Conservation (phyloP, 1,140 invertebrate species). For the Ooceraea biroi region DNA sequence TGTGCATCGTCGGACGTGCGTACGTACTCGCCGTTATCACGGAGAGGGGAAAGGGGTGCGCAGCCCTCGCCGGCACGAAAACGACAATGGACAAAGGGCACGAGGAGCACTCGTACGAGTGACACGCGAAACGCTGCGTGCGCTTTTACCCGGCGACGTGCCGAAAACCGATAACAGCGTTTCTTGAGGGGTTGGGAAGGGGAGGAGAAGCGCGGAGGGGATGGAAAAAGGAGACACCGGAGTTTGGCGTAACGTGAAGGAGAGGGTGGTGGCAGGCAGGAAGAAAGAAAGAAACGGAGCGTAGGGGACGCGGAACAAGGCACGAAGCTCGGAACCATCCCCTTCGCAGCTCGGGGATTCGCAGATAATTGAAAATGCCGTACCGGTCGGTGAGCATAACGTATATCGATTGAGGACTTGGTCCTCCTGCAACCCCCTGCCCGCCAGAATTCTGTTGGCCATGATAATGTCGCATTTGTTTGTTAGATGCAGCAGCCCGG, state of each 20-base stretch:
- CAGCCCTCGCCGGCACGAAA: slow-evolving; percentile 33
- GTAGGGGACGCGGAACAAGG: slow-evolving; percentile 12
- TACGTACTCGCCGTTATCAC: slow-evolving; percentile 10
- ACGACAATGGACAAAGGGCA: slow-evolving; percentile 63
- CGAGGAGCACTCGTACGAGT: slow-evolving; percentile 16
- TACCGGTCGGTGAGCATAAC: slow-evolving; percentile 55
- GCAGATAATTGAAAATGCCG: slow-evolving; percentile 61
- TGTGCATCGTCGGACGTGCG: slow-evolving; percentile 14
- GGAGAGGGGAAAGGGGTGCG: slow-evolving; percentile 16
- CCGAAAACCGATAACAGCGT: slow-evolving; percentile 66
- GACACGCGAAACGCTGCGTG: slow-evolving; percentile 60
- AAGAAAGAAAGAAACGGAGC: slow-evolving; percentile 36
- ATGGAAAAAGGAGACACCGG: neutral
- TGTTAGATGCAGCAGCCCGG: slow-evolving; percentile 7
- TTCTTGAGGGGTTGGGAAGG: neutral
- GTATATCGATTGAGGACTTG: slow-evolving; percentile 53
- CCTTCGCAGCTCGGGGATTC: slow-evolving; percentile 27
- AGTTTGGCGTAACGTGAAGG: neutral
- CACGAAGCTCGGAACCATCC: slow-evolving; percentile 24
- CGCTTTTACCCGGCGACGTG: slow-evolving; percentile 50
- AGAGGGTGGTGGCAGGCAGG: neutral
- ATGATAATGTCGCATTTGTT: slow-evolving; percentile 43
- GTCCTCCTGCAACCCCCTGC: slow-evolving; percentile 8
- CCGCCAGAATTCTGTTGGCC: slow-evolving; percentile 24
- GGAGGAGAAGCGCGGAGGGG: neutral